phyloP scores from a whole-genome alignment of 2,888 invertebrate genomes.

The Xylota sylvarum region DNA sequence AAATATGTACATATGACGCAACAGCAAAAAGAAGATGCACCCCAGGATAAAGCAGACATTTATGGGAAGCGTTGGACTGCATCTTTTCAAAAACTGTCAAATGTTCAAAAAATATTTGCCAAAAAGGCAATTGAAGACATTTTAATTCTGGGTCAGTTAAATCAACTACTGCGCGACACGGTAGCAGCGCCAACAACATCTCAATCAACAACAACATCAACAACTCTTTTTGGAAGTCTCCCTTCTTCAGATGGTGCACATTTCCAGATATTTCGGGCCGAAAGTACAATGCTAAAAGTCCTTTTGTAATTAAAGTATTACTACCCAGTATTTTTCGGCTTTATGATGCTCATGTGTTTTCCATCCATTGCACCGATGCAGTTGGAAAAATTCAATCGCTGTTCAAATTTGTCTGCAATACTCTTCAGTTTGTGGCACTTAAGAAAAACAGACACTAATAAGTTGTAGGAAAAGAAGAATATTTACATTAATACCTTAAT shows the following conservation, averaged over 20 bases:
- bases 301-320: neutral
- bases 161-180: neutral
- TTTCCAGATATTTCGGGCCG: neutral
- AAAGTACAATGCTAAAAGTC: neutral
- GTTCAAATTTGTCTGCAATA: neutral
- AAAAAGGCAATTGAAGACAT: slow-evolving; percentile 16
- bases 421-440: slow-evolving; percentile 5
- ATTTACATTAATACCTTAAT: neutral
- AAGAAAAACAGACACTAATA: neutral
- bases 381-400: neutral
- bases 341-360: neutral
- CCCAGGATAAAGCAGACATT: slow-evolving; percentile 7
- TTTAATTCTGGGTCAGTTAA: slow-evolving; percentile 14
- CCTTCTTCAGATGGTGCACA: neutral
- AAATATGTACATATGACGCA: slow-evolving; percentile 1
- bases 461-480: neutral
- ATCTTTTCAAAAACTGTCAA: slow-evolving; percentile 14
- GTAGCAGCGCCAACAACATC: neutral
- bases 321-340: neutral
- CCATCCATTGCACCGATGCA: neutral
- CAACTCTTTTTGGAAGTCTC: slow-evolving; percentile 1
- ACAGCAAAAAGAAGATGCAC: neutral
- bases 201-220: slow-evolving; percentile 5
- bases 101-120: slow-evolving; percentile 1
- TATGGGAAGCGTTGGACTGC: neutral